Conservation (phyloP, 2,888 invertebrate species). For the Therioaphis trifolii region DNA sequence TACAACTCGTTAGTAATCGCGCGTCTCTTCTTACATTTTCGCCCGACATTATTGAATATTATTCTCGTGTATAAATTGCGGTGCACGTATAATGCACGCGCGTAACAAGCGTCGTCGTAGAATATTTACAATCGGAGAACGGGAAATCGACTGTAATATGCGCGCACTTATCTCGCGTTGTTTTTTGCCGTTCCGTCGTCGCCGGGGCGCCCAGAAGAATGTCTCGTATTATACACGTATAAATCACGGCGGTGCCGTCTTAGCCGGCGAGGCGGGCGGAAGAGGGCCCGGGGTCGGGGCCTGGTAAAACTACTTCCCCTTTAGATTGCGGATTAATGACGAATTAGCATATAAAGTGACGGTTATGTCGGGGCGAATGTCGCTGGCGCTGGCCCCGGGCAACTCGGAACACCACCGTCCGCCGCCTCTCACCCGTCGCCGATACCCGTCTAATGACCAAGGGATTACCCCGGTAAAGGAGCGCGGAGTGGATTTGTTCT, state of each 20-base stretch:
- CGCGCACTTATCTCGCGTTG: background rate
- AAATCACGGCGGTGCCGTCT: no score
- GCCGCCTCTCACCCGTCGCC: background rate
- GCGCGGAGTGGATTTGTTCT: constrained; percentile 55
- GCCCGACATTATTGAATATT: no score
- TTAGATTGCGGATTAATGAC: constrained; percentile 63
- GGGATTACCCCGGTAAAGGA: constrained; percentile 49
- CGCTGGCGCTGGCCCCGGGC: constrained; percentile 49
- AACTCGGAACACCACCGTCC: constrained; percentile 14
- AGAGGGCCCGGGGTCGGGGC: background rate
- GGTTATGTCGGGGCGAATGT: constrained; percentile 58
- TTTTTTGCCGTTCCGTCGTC: background rate
- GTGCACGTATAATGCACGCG: no score
- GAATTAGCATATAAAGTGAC: constrained; percentile 63
- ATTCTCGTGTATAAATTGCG: no score
- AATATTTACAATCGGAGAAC: no score
- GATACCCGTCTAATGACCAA: constrained; percentile 61
- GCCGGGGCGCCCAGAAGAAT: no score
- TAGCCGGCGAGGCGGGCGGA: background rate
- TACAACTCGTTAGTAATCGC: no score
- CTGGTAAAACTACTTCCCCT: constrained; percentile 42
- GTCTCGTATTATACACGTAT: no score
- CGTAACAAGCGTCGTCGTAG: no score
- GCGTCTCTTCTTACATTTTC: no score
- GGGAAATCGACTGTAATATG: no score